Base-by-base conservation (phyloP, 2,113 vertebrate species). In the Crypturellus undulatus region DNA sequence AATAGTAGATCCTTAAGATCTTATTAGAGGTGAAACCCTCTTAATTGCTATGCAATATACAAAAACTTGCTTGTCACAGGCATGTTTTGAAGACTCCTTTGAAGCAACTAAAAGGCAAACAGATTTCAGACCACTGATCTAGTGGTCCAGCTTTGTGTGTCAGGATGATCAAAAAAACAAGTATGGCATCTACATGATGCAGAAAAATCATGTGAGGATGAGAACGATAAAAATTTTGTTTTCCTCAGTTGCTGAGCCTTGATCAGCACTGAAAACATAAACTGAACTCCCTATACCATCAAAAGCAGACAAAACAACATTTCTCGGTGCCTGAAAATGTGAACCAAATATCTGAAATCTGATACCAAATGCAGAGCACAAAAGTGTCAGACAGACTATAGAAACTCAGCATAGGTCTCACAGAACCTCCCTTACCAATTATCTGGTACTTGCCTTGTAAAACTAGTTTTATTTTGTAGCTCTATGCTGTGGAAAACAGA, bases 401-500 rank as follows among this genome's bases (percentile, higher is more conserved):
- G 30, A n/a, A 85, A 59, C 11, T 56, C n/a, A 38, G 52, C 63
- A 51, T 2, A 58, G 32, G 12, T 72, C n/a, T 43, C 24, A 26
- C 6, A 10, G 76, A 88, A 68, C 12, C 14, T 45, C 56, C 64
- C 45, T 83, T 79, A 54, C 26, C 30, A 75, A 87, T n/a, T 69
- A 34, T 42, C 64, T 56, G 10, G 38, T 30, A 68, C 94, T 94
- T 87, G 79, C 79, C 86, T 96, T 93, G 83, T 87, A 88, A 89
- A 95, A 86, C 88, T 71, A 86, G 45, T 20, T 80, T 21, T 68
- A 86, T 75, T 78, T 93, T 81, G 38, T 43, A 67, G 60, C 68
- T 58, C 62, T 71, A 19, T 9, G 68, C 88, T 89, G 88, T 90
- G 89, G 91, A 94, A 93, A 96, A 76, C 32, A 36, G 96, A 93